phyloP scores from a whole-genome alignment of 2,113 vertebrate species.

The Gymnobelideus leadbeateri region DNA sequence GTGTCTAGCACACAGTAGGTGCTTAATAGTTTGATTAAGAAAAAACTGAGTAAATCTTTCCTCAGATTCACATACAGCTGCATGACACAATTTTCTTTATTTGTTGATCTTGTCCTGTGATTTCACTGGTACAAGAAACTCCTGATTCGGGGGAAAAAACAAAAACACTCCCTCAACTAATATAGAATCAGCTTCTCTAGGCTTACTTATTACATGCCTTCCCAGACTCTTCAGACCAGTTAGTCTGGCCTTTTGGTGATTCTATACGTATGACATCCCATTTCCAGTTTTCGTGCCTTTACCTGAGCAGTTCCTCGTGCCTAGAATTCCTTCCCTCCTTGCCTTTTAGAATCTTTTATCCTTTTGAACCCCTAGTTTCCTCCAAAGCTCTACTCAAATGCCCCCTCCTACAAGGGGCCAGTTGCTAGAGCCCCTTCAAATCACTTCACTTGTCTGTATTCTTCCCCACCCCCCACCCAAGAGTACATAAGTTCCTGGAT shows the following conservation, averaged over 20 bases:
- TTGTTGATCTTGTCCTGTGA: no score
- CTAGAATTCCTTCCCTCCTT: background rate
- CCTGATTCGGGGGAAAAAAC: background rate
- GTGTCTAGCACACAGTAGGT: no score
- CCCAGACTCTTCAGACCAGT: background rate
- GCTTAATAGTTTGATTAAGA: background rate
- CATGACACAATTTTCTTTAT: no score
- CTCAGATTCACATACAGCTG: background rate
- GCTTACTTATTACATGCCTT: background rate
- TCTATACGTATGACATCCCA: background rate
- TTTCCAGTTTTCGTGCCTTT: background rate
- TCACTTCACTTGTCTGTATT: background rate
- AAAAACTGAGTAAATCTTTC: background rate
- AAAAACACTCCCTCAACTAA: background rate
- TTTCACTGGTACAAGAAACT: no score
- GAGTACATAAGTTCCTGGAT: background rate
- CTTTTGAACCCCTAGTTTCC: background rate
- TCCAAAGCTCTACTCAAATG: background rate
- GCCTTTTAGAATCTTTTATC: no score
- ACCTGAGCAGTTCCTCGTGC: background rate
- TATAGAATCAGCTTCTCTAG: background rate
- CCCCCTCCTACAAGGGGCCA: background rate
- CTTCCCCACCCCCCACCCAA: no score
- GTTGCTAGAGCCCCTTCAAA: background rate
- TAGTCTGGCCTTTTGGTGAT: background rate